Percentiles rank a stretch among this genome's conserved stretches.
These are phyloP conservation scores for Zaprionus capensis DNA, from an alignment of 1,140 invertebrate species.

Conservation along the genomic window DNA sequence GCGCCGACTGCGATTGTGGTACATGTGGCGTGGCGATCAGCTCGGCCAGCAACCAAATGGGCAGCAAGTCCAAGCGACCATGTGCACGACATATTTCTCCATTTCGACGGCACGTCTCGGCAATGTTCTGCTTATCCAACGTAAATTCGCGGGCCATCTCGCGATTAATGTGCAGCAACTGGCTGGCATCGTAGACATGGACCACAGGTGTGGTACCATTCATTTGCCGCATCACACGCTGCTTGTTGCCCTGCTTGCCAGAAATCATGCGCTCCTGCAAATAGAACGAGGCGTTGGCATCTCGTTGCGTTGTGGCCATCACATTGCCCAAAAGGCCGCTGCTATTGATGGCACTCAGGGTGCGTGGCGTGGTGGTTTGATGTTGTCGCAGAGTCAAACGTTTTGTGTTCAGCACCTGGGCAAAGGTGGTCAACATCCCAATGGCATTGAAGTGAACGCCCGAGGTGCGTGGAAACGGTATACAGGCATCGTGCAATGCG, in stretches of 20 bases:
- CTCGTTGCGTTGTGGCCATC: slow-evolving; percentile 86
- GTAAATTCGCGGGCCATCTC: slow-evolving; percentile 93
- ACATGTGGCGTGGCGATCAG: slow-evolving; percentile 87
- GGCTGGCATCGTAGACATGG: slow-evolving; percentile 91
- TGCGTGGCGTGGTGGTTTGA: slow-evolving; percentile 81
- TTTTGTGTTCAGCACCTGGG: slow-evolving; percentile 90
- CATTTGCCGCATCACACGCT: slow-evolving; percentile 83
- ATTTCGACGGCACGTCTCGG: slow-evolving; percentile 91
- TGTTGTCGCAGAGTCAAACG: slow-evolving; percentile 85
- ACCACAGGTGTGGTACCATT: slow-evolving; percentile 86
- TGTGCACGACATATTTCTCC: slow-evolving; percentile 88
- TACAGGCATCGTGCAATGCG: slow-evolving; percentile 90
- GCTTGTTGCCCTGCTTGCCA: slow-evolving; percentile 71
- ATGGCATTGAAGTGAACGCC: slow-evolving; percentile 96
- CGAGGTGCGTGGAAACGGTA: slow-evolving; percentile 97
- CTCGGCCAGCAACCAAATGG: slow-evolving; percentile 93
- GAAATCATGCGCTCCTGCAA: slow-evolving; percentile 90
- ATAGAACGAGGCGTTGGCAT: slow-evolving; percentile 90
- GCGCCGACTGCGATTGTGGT: slow-evolving; percentile 46
- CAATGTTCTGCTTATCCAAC: slow-evolving; percentile 87
- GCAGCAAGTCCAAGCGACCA: slow-evolving; percentile 92
- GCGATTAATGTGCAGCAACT: slow-evolving; percentile 91
- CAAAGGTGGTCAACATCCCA: slow-evolving; percentile 93
- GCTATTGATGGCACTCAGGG: slow-evolving; percentile 89
- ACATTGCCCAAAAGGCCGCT: slow-evolving; percentile 85